phyloP scores from a whole-genome alignment of 2,113 vertebrate species.

The Columba janthina region DNA sequence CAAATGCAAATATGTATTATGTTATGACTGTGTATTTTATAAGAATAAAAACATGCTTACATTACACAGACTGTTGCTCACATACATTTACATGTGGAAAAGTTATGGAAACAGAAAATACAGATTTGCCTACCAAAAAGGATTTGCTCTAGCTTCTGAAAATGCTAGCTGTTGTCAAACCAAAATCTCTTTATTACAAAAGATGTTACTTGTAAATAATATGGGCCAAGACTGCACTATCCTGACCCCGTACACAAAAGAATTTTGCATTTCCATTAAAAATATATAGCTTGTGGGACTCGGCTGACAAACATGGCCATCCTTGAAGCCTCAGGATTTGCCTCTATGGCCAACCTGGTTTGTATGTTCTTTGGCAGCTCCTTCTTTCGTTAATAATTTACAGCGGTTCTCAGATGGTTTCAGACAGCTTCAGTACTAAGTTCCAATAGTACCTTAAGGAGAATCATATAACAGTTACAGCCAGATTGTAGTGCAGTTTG shows the following conservation, averaged over 20 bases:
- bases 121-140: neutral
- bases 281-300: constrained; percentile 50
- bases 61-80: neutral
- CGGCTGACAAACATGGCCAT: constrained; percentile 41
- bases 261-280: constrained; percentile 71
- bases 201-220: constrained; percentile 49
- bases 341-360: constrained; percentile 30
- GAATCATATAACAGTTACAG: constrained; percentile 38
- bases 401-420: constrained; percentile 66
- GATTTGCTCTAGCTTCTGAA: neutral
- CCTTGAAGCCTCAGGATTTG: constrained; percentile 25
- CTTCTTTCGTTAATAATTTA: constrained; percentile 72
- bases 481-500: neutral
- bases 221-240: neutral
- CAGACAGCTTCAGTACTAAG: constrained; percentile 42
- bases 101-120: neutral
- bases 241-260: constrained; percentile 30
- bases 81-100: neutral
- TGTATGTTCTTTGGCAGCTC: constrained; percentile 60
- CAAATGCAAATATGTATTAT: neutral
- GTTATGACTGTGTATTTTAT: neutral
- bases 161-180: neutral
- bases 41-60: neutral
- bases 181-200: constrained; percentile 29
- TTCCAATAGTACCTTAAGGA: constrained; percentile 33